Conservation (phyloP, 2,888 invertebrate species). For the Hemaris fuciformis region DNA sequence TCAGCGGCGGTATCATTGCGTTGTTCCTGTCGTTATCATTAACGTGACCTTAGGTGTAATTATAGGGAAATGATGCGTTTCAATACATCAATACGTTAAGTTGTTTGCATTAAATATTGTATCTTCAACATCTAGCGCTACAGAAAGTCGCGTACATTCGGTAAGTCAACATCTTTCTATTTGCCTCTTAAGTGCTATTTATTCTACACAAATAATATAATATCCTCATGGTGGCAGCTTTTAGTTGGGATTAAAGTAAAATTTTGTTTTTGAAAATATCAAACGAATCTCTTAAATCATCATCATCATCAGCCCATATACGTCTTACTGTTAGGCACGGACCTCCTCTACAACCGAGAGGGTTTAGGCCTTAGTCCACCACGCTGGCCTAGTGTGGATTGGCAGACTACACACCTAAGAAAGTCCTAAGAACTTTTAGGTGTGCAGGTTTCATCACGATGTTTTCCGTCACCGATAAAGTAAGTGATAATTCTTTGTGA, state of each 20-base stretch:
- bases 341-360: too few species aligned
- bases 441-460: too few species aligned
- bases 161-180: conserved; percentile 26
- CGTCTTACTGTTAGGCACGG: too few species aligned
- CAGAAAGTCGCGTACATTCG: conserved; percentile 19
- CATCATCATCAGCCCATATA: too few species aligned
- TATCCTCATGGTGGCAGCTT: not conserved
- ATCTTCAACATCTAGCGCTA: conserved; percentile 13
- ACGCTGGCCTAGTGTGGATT: too few species aligned
- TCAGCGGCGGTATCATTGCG: conserved; percentile 22
- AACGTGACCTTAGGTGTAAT: conserved; percentile 24
- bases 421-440: too few species aligned
- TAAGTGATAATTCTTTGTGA: too few species aligned
- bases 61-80: conserved; percentile 9
- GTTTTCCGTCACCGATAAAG: too few species aligned
- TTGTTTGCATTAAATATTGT: conserved; percentile 10
- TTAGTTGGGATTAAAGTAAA: not conserved
- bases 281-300: too few species aligned
- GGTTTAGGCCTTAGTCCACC: too few species aligned
- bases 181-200: not conserved
- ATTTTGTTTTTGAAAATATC: not conserved
- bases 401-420: too few species aligned
- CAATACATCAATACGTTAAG: conserved; percentile 17
- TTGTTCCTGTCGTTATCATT: conserved; percentile 20
- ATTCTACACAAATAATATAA: not conserved